Base-by-base conservation (phyloP, 2,888 invertebrate genomes). In the Mechanitis mazaeus region DNA sequence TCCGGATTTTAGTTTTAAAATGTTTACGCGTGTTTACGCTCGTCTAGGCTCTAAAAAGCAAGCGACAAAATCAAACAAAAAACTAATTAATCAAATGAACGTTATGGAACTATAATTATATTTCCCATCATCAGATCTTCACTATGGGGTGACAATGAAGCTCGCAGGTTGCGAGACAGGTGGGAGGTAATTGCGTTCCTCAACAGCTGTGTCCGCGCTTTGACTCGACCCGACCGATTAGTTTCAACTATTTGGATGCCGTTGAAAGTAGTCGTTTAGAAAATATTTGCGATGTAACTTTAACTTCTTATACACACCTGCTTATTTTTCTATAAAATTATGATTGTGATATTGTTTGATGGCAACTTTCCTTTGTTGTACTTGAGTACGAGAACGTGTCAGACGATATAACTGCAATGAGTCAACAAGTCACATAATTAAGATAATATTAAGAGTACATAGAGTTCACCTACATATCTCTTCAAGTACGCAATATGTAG, bases 151-250 rank as follows among this genome's bases (percentile, higher is more conserved):
- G 61, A 66, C 60, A 58, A 64, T 58, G 55, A 59, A 58, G 59
- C 58, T 61, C 60, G 62, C 64, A 66, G 58, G 64, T 60, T 60
- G 64, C 56, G 45, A 56, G 65, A 80, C 87, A 88, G 87, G 87
- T 87, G 87, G 74, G 72, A 68, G 69, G 66, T 81, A 80, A 84
- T 85, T 82, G 55, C 64, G 59, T 45, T 76, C 77, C 76, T 79
- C 76, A 79, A 76, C 86, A 86, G 84, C 80, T 87, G 86, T 79
- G 69, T 73, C 81, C 79, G 79, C 74, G 77, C 75, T 71, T 58
- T 58, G 64, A 62, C 54, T 58, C 31, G 42, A 62, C 31, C 31
- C 58, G 57, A 55, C 45, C 58, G 65, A 63, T 63, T 63, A 63
- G 63, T 57, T 54, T 55, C 46, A 56, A 56, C 50, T 55, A 55